These are phyloP conservation scores for Conus betulinus DNA, from an alignment of 1,140 invertebrate genomes.

Conservation along the genomic window DNA sequence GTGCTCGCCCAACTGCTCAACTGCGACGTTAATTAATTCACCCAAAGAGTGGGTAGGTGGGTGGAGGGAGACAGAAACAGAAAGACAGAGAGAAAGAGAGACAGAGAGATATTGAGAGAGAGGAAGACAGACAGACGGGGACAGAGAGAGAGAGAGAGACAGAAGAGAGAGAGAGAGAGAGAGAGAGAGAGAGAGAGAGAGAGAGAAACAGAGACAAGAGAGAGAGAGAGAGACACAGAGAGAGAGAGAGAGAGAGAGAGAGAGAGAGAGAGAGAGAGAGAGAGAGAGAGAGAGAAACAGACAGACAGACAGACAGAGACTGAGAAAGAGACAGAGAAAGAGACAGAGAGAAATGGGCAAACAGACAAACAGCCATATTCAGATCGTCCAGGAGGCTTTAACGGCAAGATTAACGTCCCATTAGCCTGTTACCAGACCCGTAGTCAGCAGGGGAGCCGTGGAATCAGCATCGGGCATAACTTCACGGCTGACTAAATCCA, in stretches of 20 bases:
- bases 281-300: neutral
- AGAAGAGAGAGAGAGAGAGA: neutral
- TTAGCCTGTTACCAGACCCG: neutral
- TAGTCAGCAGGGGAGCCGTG: neutral
- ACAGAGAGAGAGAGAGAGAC: slow-evolving; percentile 17
- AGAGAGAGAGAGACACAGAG: neutral
- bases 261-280: neutral
- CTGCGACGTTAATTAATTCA: neutral
- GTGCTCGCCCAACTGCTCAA: neutral
- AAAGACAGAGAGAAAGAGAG: neutral
- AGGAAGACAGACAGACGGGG: neutral
- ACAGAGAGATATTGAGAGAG: neutral
- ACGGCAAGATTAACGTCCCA: no score
- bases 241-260: neutral
- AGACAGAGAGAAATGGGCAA: neutral
- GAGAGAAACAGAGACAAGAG: neutral
- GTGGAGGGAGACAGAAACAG: no score
- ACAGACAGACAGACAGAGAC: slow-evolving; percentile 17
- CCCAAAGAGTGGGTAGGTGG: neutral
- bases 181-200: no score
- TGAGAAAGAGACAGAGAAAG: neutral
- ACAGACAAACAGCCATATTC: neutral
- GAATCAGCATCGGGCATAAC: neutral
- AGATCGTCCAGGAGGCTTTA: neutral
- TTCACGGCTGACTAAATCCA: no score